Conservation (phyloP, 2,888 invertebrate genomes). For the Nomada hirtipes region DNA sequence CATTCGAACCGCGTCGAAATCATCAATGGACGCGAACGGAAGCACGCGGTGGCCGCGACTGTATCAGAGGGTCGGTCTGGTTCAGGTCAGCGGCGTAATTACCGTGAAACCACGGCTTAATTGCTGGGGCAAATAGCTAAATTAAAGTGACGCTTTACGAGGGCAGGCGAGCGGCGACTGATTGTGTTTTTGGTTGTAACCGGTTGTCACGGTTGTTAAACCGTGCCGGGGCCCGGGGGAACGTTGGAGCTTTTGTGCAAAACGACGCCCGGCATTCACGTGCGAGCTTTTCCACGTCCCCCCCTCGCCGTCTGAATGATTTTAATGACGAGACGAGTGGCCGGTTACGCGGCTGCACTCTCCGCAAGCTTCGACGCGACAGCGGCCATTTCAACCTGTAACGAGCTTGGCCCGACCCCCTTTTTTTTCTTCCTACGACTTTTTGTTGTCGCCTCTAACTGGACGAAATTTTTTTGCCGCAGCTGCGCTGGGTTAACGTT, state of each 20-base stretch:
- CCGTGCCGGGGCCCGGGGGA: constrained; percentile 29
- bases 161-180: constrained; percentile 67
- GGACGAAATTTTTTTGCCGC: not conserved
- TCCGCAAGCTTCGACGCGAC: constrained; percentile 29
- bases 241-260: constrained; percentile 43
- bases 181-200: constrained; percentile 77
- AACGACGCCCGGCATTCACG: constrained; percentile 39
- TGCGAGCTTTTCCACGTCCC: not conserved
- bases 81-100: constrained; percentile 70
- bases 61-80: constrained; percentile 52
- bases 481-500: not conserved
- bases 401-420: not conserved
- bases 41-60: constrained; percentile 37
- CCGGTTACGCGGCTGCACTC: constrained; percentile 9
- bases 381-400: constrained; percentile 1
- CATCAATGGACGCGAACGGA: constrained; percentile 35
- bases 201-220: constrained; percentile 72
- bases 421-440: not conserved
- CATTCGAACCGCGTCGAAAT: constrained; percentile 34
- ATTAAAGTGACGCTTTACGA: constrained; percentile 74
- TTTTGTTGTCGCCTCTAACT: not conserved
- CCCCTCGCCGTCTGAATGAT: constrained; percentile 38
- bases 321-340: constrained; percentile 54
- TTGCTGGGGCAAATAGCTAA: constrained; percentile 76
- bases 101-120: constrained; percentile 77